phyloP scores from a whole-genome alignment of 2,113 vertebrate species.

The Pao palembangensis region DNA sequence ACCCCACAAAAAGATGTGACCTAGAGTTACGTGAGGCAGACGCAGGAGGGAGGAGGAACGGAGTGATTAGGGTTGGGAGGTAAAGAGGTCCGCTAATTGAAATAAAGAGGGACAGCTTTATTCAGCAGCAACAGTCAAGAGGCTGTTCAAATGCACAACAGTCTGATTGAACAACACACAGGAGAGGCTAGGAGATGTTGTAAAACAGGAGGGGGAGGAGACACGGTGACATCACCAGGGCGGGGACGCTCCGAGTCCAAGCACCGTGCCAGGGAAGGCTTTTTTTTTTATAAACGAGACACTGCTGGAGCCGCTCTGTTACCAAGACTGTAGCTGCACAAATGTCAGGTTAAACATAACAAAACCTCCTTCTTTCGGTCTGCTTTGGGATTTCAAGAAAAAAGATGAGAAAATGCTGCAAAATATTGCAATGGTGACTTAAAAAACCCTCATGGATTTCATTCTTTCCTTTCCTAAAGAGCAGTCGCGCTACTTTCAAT shows the following conservation, averaged over 20 bases:
- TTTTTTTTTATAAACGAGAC: too few species aligned
- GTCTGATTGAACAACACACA: conserved; percentile 83
- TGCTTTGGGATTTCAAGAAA: too few species aligned
- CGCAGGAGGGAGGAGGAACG: conserved; percentile 23
- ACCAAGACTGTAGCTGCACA: too few species aligned
- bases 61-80: conserved; percentile 58
- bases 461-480: conserved; percentile 19
- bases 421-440: too few species aligned
- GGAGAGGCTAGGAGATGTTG: conserved; percentile 43
- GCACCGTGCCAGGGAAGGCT: too few species aligned
- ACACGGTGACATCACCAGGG: neutral
- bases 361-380: too few species aligned
- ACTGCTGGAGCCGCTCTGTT: too few species aligned
- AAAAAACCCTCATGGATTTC: neutral
- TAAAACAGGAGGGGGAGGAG: conserved; percentile 25
- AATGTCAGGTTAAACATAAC: too few species aligned
- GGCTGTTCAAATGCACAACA: conserved; percentile 83
- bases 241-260: too few species aligned
- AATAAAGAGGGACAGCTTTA: conserved; percentile 89
- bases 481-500: conserved; percentile 38
- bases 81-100: conserved; percentile 85
- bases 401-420: too few species aligned
- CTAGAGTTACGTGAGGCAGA: conserved; percentile 42
- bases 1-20: conserved; percentile 42
- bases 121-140: conserved; percentile 84